Percentiles rank a stretch among this genome's conserved stretches.
Evolutionary conservation across 2,888 invertebrate genomes (phyloP).

Genomic region (Calephelis perditalis): DNA sequence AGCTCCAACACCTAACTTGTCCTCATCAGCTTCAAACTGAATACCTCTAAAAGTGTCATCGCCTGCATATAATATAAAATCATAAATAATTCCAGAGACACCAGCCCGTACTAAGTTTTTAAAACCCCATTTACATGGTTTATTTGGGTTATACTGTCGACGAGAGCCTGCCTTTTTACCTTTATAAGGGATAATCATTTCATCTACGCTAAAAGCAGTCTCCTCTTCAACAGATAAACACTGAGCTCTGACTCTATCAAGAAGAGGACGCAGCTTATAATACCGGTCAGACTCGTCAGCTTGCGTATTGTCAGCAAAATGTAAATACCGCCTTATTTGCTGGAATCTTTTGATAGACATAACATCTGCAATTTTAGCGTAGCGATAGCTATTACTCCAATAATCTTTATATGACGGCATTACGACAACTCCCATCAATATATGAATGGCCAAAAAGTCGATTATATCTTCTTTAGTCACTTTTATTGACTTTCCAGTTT

Average conservation of each 20-base stretch:
- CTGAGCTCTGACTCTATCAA: too few relatives aligned
- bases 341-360: slow-evolving; percentile 29
- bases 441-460: slow-evolving; percentile 28
- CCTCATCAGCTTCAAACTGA: slow-evolving; percentile 25
- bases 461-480: slow-evolving; percentile 22
- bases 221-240: slow-evolving; percentile 24
- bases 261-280: too few relatives aligned
- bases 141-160: slow-evolving; percentile 37
- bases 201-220: slow-evolving; percentile 36
- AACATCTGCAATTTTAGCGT: slow-evolving; percentile 23
- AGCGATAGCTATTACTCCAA: slow-evolving; percentile 25
- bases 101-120: slow-evolving; percentile 35
- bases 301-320: slow-evolving; percentile 15
- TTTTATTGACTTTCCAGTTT: slow-evolving; percentile 23
- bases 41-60: slow-evolving; percentile 31
- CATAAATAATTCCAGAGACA: slow-evolving; percentile 32
- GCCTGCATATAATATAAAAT: slow-evolving; percentile 35
- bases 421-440: slow-evolving; percentile 27
- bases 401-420: slow-evolving; percentile 30
- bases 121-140: slow-evolving; percentile 38
- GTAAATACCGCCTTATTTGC: slow-evolving; percentile 25
- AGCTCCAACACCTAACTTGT: slow-evolving; percentile 21
- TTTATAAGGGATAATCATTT: slow-evolving; percentile 44
- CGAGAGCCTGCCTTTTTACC: slow-evolving; percentile 37
- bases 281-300: too few relatives aligned